These are phyloP conservation scores for Mastacembelus armatus DNA, from an alignment of 2,797 vertebrate genomes.

Conservation along the genomic window DNA sequence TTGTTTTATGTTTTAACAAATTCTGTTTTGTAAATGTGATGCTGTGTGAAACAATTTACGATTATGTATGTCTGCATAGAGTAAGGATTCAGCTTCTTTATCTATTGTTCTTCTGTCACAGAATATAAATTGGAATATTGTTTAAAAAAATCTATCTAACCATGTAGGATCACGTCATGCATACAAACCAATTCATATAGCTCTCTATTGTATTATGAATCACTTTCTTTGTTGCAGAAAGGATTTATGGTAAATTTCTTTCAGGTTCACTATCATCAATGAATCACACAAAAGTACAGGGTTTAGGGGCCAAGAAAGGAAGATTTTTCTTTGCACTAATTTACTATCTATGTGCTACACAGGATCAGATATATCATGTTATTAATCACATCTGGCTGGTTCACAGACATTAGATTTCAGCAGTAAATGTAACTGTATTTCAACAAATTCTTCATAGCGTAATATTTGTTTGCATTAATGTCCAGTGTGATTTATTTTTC, in stretches of 20 bases:
- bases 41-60: conserved; percentile 35
- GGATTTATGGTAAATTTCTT: conserved; percentile 61
- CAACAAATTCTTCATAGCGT: conserved; percentile 25
- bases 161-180: conserved; percentile 39
- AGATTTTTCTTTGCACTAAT: conserved; percentile 69
- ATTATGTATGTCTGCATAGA: conserved; percentile 23
- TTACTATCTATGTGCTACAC: conserved; percentile 54
- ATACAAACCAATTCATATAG: conserved; percentile 60
- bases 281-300: conserved; percentile 54
- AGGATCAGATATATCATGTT: conserved; percentile 48
- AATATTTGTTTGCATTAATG: conserved; percentile 50
- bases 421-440: conserved; percentile 38
- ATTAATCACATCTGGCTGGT: conserved; percentile 65
- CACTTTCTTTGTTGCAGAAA: conserved; percentile 52
- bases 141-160: conserved; percentile 47
- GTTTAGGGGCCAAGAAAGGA: conserved; percentile 23
- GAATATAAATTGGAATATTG: conserved; percentile 61
- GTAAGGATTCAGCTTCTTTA: conserved; percentile 23
- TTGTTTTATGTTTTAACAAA: conserved; percentile 10
- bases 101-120: conserved; percentile 25
- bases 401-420: conserved; percentile 37
- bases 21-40: conserved; percentile 35
- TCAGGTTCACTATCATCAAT: conserved; percentile 62
- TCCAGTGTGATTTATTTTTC: conserved; percentile 53
- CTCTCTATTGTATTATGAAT: conserved; percentile 64